Evolutionary conservation across 2,113 vertebrate species (phyloP).

Genomic region (Bos taurus): DNA sequence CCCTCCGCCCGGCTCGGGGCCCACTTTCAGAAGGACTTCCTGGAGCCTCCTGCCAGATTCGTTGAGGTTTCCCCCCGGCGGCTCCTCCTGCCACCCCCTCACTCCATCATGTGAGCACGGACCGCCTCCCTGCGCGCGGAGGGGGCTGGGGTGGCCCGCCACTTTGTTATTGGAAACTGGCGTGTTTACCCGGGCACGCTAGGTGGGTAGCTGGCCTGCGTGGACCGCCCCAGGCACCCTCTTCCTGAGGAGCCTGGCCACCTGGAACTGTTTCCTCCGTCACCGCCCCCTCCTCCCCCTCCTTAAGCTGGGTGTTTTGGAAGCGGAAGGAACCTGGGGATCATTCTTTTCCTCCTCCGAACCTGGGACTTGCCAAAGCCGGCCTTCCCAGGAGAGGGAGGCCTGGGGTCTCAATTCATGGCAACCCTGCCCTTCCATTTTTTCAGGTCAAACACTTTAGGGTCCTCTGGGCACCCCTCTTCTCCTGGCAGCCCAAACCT

Average conservation of each 20-base stretch:
- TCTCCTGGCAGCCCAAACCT: neutral
- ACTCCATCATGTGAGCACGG: neutral
- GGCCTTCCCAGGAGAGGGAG: neutral
- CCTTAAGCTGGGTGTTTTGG: neutral
- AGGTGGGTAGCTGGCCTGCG: neutral
- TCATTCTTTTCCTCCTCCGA: neutral
- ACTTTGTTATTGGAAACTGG: constrained; percentile 7
- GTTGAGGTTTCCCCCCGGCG: neutral
- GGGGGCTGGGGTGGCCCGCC: neutral
- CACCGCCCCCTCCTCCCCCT: neutral
- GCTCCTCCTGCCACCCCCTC: constrained; percentile 14
- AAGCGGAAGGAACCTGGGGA: neutral
- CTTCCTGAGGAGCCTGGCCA: neutral
- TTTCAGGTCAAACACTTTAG: neutral
- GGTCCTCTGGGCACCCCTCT: neutral
- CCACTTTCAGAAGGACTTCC: neutral
- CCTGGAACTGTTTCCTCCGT: neutral
- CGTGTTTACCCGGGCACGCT: neutral
- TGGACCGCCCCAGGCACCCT: neutral
- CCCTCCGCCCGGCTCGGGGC: neutral
- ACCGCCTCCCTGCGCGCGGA: neutral
- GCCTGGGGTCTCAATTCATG: rapidly evolving
- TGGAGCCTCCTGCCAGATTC: neutral
- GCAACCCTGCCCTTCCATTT: neutral
- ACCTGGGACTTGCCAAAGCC: neutral